A percentile compares a stretch with the other conserved stretches of the same genome.
Conservation (phyloP, 2,888 invertebrate species). For the Slavum lentiscoides region DNA sequence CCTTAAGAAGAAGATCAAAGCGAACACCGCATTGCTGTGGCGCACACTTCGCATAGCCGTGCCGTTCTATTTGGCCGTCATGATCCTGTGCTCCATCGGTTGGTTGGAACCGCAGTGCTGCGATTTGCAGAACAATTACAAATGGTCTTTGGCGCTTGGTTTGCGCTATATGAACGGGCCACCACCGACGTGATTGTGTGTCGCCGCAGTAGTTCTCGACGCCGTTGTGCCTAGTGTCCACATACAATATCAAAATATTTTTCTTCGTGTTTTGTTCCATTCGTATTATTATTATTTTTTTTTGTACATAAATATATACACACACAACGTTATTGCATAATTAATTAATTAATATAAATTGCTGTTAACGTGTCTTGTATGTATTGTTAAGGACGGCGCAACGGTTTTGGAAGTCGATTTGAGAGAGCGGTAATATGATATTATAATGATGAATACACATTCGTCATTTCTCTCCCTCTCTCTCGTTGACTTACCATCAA, state of each 20-base stretch:
- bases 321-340: background rate
- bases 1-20: slow-evolving; percentile 55
- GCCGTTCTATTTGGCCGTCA: slow-evolving; percentile 75
- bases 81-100: slow-evolving; percentile 74
- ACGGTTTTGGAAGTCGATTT: background rate
- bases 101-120: slow-evolving; percentile 77
- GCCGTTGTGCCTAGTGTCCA: background rate
- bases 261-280: slow-evolving; percentile 5
- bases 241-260: background rate
- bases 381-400: background rate
- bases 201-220: background rate
- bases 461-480: background rate
- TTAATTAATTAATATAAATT: background rate
- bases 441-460: background rate
- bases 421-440: background rate
- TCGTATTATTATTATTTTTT: background rate
- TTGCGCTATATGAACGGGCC: slow-evolving; percentile 81
- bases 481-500: background rate
- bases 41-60: slow-evolving; percentile 73
- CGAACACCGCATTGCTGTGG: slow-evolving; percentile 68
- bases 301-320: background rate
- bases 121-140: slow-evolving; percentile 76
- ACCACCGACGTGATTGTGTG: slow-evolving; percentile 70
- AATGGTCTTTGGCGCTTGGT: slow-evolving; percentile 76
- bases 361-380: background rate